Conservation (phyloP, 2,797 vertebrate species). For the Neostethus bicornis region DNA sequence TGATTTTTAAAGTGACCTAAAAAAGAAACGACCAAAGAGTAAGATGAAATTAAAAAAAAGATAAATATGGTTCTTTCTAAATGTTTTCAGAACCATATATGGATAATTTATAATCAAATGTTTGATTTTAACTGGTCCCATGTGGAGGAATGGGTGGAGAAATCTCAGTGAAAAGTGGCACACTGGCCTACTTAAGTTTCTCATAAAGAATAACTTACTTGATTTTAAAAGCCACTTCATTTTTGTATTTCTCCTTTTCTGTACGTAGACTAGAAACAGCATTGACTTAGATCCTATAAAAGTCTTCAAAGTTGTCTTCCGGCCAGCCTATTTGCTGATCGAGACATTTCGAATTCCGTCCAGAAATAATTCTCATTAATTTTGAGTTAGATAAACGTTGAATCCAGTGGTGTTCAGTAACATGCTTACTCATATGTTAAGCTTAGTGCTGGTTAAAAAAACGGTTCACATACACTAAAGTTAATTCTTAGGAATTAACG, state of each 20-base stretch:
- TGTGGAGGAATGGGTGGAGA: neutral
- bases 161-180: neutral
- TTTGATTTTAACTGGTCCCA: neutral
- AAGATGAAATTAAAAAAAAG: neutral
- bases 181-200: neutral
- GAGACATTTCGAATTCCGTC: no score
- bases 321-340: no score
- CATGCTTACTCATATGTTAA: no score
- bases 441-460: no score
- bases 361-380: no score
- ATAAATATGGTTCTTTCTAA: neutral
- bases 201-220: neutral
- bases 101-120: neutral
- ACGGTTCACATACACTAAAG: no score
- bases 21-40: neutral
- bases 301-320: no score
- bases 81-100: neutral
- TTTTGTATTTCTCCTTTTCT: neutral
- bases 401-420: no score
- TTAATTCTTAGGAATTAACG: no score
- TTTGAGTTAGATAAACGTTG: no score
- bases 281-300: no score
- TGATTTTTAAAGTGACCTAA: neutral
- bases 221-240: neutral
- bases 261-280: no score